Evolutionary conservation across 1,140 invertebrate species (phyloP), one percentile per base, ranked within the genome.

Genomic region (Drosophila triauraria): DNA sequence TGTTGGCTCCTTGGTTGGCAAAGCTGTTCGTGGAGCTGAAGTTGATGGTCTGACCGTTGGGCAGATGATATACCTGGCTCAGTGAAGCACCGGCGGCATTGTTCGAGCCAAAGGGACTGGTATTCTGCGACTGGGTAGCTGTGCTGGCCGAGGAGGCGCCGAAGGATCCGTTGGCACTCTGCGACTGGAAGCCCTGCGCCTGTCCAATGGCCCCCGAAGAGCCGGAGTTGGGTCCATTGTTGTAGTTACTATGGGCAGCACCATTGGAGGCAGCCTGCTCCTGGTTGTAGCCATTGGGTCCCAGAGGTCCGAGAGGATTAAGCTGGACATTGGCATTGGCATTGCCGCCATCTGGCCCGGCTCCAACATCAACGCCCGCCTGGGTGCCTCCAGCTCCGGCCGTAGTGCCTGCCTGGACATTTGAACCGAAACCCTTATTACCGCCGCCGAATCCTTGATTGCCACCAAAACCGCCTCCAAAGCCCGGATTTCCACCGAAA

Each of bases 81-180:
- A 79, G 80, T 0, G 92, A 93, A 4, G 93, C 85, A 8, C 91
- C 91, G 1, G 90, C 92, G 12, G 90, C 76, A 57, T 90, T 93
- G 46, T 75, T 82, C 8, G 69, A 47, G 6, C 93, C 93, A 57
- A 82, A 80, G n/a, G 76, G 76, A 61, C 77, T 81, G 2, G 12
- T 75, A 50, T 83, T 82, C 42, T 92, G 86, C 10, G 91, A 80
- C 75, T 93, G 93, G 4, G 92, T 91, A 23, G 79, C 78, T 0
- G 93, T 91, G 47, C 85, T 84, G 23, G 92, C 92, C 4, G 93
- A 91, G n/a, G 92, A 84, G 27, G 90, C 93, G 13, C 93, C 93
- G 38, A 93, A 93, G 7, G 67, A 65, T 4, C 90, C 91, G n/a
- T 62, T 69, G 4, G 75, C 75, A 15, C 69, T 78, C 42, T 90